Base-by-base conservation (phyloP, 2,797 vertebrate genomes). In the Setipinna tenuifilis region DNA sequence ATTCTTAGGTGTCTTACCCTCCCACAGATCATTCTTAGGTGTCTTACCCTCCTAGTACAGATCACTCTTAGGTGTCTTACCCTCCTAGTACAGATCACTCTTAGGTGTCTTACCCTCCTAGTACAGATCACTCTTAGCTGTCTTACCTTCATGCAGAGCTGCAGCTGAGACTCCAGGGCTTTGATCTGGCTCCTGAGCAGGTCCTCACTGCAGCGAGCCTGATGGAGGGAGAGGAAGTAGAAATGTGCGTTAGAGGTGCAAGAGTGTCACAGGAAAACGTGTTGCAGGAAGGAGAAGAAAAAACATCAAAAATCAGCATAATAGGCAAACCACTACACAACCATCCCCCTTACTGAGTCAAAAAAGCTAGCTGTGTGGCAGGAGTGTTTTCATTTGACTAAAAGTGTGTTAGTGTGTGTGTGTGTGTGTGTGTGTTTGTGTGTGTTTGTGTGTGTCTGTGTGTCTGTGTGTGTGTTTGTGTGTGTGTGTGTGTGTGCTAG, bases 181-280 rank as follows among this genome's bases (percentile, higher is more conserved):
- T 93, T 94, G 78, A 99, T 95, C 93, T 97, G 96, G 88, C 94
- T 95, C 93, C 95, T 97, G 88, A 98, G 90, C 90, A 96, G 95
- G 84, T 98, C 97, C 93, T 99, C 98, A 0, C 95, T 97, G 89
- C 97, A 96, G 90, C 96, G 97, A 84, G 95, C 95, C 98, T 99
- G 94, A 93, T 93, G 93, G 95, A 88, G 87, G 82, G 85, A 93
- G 93, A 94, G 92, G 88, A 89, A 95, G 83, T 93, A 93, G 92
- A 94, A 94, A 91, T 87, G 91, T 86, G 87, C 87, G 89, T 92
- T 83, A 89, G 44, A 83, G 82, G 91, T 89, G 90, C 62, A 89
- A 92, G 21, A 90, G 85, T 84, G 68, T 3, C 91, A 91, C 87
- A 84, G 75, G 86, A 91, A 84, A 81, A 50, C 71, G 68, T 85